Conservation (phyloP, 2,797 vertebrate species). For the Sebastes umbrosus region DNA sequence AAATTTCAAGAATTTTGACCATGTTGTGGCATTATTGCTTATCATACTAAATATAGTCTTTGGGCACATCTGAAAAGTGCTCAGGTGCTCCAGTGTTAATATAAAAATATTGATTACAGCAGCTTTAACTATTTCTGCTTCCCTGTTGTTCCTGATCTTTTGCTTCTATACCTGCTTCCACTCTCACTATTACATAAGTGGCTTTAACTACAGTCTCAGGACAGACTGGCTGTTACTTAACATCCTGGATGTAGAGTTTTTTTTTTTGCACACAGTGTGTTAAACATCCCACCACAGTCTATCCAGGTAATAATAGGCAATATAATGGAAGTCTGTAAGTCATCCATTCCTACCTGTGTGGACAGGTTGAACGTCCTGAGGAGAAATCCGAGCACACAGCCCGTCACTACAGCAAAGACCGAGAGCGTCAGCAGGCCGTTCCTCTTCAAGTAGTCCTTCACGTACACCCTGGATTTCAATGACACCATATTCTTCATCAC, state of each 20-base stretch:
- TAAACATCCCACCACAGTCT: not conserved
- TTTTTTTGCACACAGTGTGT: not conserved
- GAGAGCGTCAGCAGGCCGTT: constrained; percentile 89
- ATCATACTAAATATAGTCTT: too few species aligned
- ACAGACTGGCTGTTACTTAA: not conserved
- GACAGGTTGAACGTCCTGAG: constrained; percentile 84
- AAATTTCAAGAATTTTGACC: too few species aligned
- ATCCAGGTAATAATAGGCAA: not conserved
- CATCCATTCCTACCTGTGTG: constrained; percentile 79
- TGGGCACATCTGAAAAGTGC: too few species aligned
- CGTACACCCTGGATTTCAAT: constrained; percentile 60
- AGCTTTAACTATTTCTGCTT: not conserved
- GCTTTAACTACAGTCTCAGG: not conserved
- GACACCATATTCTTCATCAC: constrained; percentile 40
- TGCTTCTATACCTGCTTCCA: not conserved
- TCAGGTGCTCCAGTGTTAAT: not conserved
- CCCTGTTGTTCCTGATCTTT: not conserved
- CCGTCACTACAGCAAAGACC: constrained; percentile 84
- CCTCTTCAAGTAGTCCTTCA: constrained; percentile 81
- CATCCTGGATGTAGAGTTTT: not conserved
- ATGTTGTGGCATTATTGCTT: too few species aligned
- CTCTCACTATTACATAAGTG: not conserved
- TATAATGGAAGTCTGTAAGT: not conserved
- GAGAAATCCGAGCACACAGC: constrained; percentile 86
- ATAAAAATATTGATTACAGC: not conserved